Base-by-base conservation (phyloP, 2,888 invertebrate genomes). In the Thelaira solivaga region DNA sequence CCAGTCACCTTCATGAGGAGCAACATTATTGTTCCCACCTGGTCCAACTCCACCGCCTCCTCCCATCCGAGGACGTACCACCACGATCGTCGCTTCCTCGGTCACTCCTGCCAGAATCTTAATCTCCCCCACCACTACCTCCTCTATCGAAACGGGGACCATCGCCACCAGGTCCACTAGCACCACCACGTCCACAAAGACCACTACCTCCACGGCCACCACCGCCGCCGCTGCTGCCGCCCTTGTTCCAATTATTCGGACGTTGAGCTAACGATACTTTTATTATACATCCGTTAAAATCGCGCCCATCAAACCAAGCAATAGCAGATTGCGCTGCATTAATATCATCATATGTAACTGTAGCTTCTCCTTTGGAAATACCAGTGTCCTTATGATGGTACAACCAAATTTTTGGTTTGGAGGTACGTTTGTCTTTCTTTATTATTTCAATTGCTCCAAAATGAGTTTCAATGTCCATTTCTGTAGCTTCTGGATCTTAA, bases 391-490 rank as follows among this genome's bases (percentile, higher is more conserved):
- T 98, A 88, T 99, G 98, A 88, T 97, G 97, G 90, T 99, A 99
- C 90, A 99, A 94, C 98, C 98, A 99, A 75, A 99, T 95, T 90
- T 97, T 98, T 11, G 97, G 97, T 85, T 96, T 95, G 85, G 95
- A 95, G 0, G 97, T 97, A 84, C 95, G 94, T 88, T 97, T 97
- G 87, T 99, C 98, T 87, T 88, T 96, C 98, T 98, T 98, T 81
- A 98, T 98, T 51, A 98, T 92, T 72, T 98, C 98, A 89, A 98
- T 98, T 34, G 97, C 93, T 67, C 98, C 98, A 88, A 98, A 98
- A 88, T 97, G 95, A 83, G 94, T 92, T 81, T 95, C 94, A 85
- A 98, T 93, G 84, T 97, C 96, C 76, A 94, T 94, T 90, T 98
- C 97, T 29, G 94, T 94, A 45, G 96, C 93, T 78, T 91, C 90